Conservation (phyloP, 2,797 vertebrate species). For the Leucoraja ocellata region DNA sequence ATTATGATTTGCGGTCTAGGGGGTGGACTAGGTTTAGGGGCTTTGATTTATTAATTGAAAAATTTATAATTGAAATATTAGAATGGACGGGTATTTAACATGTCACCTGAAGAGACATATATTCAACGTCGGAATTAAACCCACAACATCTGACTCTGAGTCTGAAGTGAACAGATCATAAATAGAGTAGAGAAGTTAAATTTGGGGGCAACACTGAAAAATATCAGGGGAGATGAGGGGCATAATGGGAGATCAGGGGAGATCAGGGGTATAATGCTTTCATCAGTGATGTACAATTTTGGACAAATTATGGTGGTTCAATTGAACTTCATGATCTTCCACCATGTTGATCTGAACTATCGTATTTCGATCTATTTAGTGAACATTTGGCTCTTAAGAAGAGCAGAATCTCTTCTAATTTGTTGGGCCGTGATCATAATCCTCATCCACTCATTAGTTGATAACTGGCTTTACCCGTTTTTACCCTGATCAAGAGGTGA, state of each 20-base stretch:
- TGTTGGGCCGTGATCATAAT: not conserved
- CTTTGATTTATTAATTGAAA: not conserved
- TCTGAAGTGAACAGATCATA: not conserved
- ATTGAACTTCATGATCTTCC: not conserved
- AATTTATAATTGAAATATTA: not conserved
- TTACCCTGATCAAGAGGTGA: not conserved
- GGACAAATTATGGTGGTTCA: not conserved
- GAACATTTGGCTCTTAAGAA: not conserved
- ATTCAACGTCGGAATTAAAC: not conserved
- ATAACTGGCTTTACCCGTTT: not conserved
- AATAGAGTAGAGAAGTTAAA: not conserved
- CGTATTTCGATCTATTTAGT: too few relatives aligned
- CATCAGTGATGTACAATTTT: not conserved
- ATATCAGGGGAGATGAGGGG: not conserved
- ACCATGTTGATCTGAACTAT: not conserved
- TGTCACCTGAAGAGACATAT: not conserved
- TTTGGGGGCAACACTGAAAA: not conserved
- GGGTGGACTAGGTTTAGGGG: too few relatives aligned
- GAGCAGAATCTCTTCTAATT: not conserved
- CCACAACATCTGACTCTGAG: not conserved
- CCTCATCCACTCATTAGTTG: not conserved
- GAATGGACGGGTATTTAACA: not conserved
- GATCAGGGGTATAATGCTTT: not conserved
- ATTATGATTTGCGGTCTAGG: not conserved
- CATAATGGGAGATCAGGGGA: too few relatives aligned